phyloP scores from a whole-genome alignment of 2,113 vertebrate species.

The Suricata suricatta region DNA sequence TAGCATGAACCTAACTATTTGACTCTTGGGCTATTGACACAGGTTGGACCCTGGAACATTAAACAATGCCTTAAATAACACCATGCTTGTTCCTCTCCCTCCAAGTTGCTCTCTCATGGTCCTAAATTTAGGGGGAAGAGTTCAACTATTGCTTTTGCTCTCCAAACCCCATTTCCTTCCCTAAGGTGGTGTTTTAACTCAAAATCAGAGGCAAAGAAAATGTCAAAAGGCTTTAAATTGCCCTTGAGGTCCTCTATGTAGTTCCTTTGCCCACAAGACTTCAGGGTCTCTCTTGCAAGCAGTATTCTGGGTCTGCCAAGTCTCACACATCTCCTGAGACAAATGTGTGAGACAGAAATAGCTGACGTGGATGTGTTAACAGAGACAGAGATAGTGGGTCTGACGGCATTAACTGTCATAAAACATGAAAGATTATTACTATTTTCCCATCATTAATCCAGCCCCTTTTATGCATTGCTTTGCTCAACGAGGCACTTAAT shows the following conservation, averaged over 20 bases:
- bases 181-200: background rate
- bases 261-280: background rate
- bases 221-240: background rate
- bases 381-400: constrained; percentile 12
- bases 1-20: background rate
- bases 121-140: background rate
- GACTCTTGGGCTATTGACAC: background rate
- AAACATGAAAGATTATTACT: constrained; percentile 46
- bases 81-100: background rate
- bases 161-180: background rate
- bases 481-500: constrained; percentile 43
- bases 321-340: constrained; percentile 2
- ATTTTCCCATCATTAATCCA: constrained; percentile 40
- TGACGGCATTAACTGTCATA: constrained; percentile 11
- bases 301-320: background rate
- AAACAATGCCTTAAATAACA: background rate
- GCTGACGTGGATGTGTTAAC: background rate
- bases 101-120: background rate
- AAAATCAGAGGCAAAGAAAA: constrained; percentile 32
- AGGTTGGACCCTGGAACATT: background rate
- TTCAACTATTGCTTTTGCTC: background rate
- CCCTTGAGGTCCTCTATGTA: background rate
- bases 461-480: constrained; percentile 30
- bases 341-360: background rate
- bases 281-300: background rate